A percentile compares a stretch with the other conserved stretches of the same genome.
These are phyloP conservation scores for Hartigia nigra DNA, from an alignment of 2,888 invertebrate species.

Conservation along the genomic window DNA sequence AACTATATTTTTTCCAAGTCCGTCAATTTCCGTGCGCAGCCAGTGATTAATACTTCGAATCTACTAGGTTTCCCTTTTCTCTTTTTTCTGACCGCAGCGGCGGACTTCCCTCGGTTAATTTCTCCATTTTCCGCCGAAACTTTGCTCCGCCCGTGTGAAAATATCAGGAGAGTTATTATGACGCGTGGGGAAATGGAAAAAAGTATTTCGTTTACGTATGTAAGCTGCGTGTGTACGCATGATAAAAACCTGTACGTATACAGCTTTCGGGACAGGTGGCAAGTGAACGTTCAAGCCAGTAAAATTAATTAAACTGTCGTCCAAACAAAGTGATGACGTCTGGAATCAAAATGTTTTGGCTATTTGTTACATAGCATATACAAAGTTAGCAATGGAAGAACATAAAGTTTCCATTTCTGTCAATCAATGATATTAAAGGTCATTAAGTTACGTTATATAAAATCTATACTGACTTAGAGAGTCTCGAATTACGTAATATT, in stretches of 20 bases:
- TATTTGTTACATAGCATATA: neutral
- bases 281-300: neutral
- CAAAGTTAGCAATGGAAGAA: neutral
- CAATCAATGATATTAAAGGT: neutral
- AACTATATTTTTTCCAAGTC: neutral
- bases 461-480: no score
- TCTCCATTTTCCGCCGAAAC: neutral
- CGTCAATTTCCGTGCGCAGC: neutral
- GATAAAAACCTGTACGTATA: neutral
- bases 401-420: neutral
- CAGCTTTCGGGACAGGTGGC: neutral
- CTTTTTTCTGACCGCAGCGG: neutral
- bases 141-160: neutral
- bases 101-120: neutral
- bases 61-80: neutral
- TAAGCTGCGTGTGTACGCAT: neutral
- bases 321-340: neutral
- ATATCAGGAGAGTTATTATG: neutral
- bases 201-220: neutral
- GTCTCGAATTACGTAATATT: neutral
- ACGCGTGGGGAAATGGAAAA: neutral
- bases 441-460: neutral
- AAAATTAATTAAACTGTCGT: neutral
- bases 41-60: neutral
- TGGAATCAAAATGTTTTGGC: neutral